Evolutionary conservation across 1,140 invertebrate species (phyloP), one percentile per base, ranked within the genome.

Genomic region (Metopolophium dirhodum): DNA sequence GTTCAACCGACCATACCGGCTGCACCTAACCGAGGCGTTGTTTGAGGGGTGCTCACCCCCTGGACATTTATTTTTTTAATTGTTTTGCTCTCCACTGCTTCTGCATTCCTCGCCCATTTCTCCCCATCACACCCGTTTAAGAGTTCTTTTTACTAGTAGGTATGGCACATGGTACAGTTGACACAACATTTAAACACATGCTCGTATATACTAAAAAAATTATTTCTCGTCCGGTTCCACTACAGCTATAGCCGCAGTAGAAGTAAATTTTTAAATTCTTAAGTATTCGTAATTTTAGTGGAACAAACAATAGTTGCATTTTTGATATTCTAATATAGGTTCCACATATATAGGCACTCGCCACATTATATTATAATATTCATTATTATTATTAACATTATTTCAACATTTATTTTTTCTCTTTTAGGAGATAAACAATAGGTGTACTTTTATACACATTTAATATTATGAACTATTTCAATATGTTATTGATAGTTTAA

Each of bases 41-140:
- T 89, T 89, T 89, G 51, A 89, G 88, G 88, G 88, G 49, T 89
- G 88, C 51, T 89, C 88, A 89, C 51, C 88, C 87, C 47, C 88
- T 41, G 88, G 88, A 89, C 49, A 89, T 89, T 89, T 57, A 57
- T 89, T 89, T 54, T 88, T 89, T 89, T 89, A 89, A 89, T 89
- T 89, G 88, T 89, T 89, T 89, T 89, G 37, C 88, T 54, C 88
- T 89, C 35, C 51, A 54, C 9, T 89, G 87, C 87, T 35, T 49
- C n/a, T 37, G 88, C 35, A 89, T 89, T 89, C 88, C 35, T 89
- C 88, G 6, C 37, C 35, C 49, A 14, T 89, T 37, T 41, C 51
- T 88, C 87, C 87, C 87, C 87, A 30, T 30, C 85, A 51, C 30
- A 89, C 49, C 8, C n/a, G n/a, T 37, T 89, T 35, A 22, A 26